Evolutionary conservation across 2,113 vertebrate species (phyloP), one percentile per base, ranked within the genome.

Genomic region (Hyperoodon ampullatus): DNA sequence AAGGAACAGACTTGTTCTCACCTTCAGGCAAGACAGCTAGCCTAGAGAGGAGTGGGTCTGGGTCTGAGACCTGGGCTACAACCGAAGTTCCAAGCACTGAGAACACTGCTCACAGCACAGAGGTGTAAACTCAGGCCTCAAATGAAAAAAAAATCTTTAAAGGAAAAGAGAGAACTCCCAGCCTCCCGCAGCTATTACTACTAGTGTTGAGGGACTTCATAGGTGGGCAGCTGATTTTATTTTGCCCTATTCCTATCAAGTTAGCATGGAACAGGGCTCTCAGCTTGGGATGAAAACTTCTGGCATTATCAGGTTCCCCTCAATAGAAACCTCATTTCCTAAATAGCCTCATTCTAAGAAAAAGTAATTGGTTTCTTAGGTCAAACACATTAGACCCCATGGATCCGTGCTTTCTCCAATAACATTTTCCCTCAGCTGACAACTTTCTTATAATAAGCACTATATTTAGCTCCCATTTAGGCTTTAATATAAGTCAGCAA

Each of bases 401-500:
- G 7, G 33, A 71, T 58, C 53, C 3, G 33, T 5, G 21, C 55
- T 89, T 92, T 70, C 47, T 88, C n/a, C 13, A 80, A 35, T 39
- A 65, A 61, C 19, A 23, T 74, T 78, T 86, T 70, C 58, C 90
- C 78, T 8, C 8, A 35, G 55, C 18, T 80, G 90, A 88, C 10
- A 35, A 39, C 26, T 55, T 71, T 81, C 86, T 55, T 88, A 66
- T 0, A 66, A 21, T 35, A 58, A 10, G 10, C 18, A 58, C 42
- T 94, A 72, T 83, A 95, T 72, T 97, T 93, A 93, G 35, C 72
- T 81, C 42, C 39, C 1, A 26, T 66, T 93, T 81, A 71, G 65
- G n/a, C 42, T 94, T 84, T 96, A 92, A 74, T 89, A 83, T 63
- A 61, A 81, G 65, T 88, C 85, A 80, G 55, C 77, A 97, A 91